A percentile compares a stretch with the other conserved stretches of the same genome.
Conservation (phyloP, 2,888 invertebrate species). For the Eupithecia dodoneata region DNA sequence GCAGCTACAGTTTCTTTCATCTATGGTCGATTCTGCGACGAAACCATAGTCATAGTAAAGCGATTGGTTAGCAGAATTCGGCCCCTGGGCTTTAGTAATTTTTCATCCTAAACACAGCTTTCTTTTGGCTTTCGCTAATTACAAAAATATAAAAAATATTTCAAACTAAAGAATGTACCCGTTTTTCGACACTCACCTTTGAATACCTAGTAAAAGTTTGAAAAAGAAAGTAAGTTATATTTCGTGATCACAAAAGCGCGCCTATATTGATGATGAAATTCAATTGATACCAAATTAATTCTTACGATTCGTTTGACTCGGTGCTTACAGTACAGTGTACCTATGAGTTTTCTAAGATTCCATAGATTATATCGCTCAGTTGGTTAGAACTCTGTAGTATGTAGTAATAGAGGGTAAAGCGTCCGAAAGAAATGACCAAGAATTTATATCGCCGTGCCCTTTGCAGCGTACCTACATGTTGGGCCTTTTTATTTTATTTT, state of each 20-base stretch:
- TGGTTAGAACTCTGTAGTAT: background rate
- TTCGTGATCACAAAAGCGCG: background rate
- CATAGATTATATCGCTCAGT: background rate
- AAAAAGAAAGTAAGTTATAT: background rate
- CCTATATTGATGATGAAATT: background rate
- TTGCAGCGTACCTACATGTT: background rate
- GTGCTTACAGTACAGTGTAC: background rate
- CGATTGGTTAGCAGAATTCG: too few species aligned
- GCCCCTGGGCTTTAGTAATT: too few species aligned
- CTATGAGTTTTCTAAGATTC: background rate
- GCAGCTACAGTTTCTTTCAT: too few species aligned
- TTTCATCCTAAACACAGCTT: constrained; percentile 1
- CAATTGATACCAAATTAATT: background rate
- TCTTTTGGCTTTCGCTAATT: background rate
- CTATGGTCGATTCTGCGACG: too few species aligned
- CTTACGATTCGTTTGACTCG: background rate
- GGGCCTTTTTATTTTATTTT: background rate
- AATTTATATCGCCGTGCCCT: background rate
- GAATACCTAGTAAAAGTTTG: background rate
- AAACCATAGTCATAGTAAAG: too few species aligned
- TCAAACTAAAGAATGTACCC: background rate
- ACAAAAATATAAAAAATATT: background rate
- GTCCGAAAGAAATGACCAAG: background rate
- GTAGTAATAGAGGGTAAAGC: background rate
- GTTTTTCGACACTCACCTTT: background rate